Base-by-base conservation (phyloP, 1,140 invertebrate species). In the Brachionus koreanus region DNA sequence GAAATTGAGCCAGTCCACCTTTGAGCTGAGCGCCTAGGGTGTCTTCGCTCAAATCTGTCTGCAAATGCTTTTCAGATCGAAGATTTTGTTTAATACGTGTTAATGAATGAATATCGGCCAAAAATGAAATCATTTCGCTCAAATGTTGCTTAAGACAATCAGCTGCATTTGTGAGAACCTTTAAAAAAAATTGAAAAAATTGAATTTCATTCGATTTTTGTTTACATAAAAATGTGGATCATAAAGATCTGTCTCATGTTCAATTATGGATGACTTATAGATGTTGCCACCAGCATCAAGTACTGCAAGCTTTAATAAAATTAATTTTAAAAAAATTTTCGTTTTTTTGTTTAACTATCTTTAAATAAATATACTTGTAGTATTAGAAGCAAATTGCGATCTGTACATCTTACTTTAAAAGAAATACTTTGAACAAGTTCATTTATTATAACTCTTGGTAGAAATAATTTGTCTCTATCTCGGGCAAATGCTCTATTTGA, bases 341-440 rank as follows among this genome's bases (percentile, higher is more conserved):
- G 2, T 84, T 85, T 52, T 75, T 43, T 19, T 82, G n/a, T n/a
- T n/a, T n/a, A n/a, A n/a, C n/a, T n/a, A n/a, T n/a, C n/a, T 19
- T 83, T 74, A 33, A n/a, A n/a, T 0, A 10, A 82, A 49, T 84
- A 85, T 87, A 93, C 92, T 85, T 95, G 94, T 29, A 98, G 92
- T 0, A 99, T 90, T 85, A 96, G 91, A 5, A 98, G 89, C 65
- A 98, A 92, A 89, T 98, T 99, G 13, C 93, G 92, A 87, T 98
- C 96, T 0, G 96, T 95, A 84, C 98, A 92, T 10, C 92, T 92
- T 5, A 92, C 93, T 89, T 98, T 98, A 86, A 98, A 97, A 87
- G 97, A 96, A 35, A 99, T 90, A 0, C 95, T 95, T 87, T 97
- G 95, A 33, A 98, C 92, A 74, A 99, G 90, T 89, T 98, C 97